These are phyloP conservation scores for Porites lobata DNA, from an alignment of 92 coral and sea anemone species.

Conservation along the genomic window DNA sequence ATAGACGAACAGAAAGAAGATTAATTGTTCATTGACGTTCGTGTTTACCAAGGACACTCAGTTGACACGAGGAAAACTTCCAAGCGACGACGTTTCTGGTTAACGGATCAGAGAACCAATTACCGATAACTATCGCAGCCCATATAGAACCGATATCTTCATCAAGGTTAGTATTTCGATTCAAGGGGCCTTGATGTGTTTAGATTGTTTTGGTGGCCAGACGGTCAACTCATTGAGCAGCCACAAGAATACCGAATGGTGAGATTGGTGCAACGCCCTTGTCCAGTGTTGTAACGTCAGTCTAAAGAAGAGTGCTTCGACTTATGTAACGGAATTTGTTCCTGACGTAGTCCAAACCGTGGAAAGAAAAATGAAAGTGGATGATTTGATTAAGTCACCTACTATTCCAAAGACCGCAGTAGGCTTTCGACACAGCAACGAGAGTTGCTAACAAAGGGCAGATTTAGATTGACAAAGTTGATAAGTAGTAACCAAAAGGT, in stretches of 20 bases:
- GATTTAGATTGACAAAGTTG: constrained; percentile 68
- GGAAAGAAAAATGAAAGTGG: background rate
- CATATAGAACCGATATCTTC: no score
- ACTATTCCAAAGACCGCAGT: background rate
- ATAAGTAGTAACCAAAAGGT: constrained; percentile 46
- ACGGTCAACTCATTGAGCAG: no score
- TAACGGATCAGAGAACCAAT: no score
- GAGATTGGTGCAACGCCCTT: background rate
- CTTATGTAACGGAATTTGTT: background rate
- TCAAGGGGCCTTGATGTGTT: no score
- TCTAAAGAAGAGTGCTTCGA: background rate
- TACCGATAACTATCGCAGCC: background rate
- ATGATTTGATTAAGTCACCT: background rate
- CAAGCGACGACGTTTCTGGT: no score
- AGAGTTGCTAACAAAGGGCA: constrained; percentile 54
- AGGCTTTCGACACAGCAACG: constrained; percentile 40
- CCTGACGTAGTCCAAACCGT: background rate
- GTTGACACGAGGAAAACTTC: no score
- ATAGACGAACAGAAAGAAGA: no score
- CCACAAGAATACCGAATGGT: no score
- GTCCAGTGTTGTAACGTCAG: background rate
- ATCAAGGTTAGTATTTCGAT: no score
- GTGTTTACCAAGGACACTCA: no score
- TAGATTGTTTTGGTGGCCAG: no score
- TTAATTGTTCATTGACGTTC: no score